phyloP scores from a whole-genome alignment of 2,888 invertebrate genomes.

The Pandemis heparana region DNA sequence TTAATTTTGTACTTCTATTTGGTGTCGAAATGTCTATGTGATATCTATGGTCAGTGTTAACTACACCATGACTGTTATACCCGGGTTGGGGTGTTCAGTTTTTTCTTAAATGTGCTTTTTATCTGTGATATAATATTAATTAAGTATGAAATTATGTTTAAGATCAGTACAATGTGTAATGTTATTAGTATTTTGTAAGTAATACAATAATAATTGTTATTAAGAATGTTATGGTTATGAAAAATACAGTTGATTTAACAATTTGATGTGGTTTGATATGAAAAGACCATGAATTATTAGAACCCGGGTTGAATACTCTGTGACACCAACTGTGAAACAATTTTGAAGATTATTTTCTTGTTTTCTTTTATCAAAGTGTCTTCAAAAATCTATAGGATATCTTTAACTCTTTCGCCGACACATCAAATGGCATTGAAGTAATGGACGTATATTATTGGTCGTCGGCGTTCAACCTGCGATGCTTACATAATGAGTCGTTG shows the following conservation, averaged over 20 bases:
- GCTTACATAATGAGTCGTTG: no score
- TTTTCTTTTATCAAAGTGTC: no score
- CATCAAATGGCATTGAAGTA: no score
- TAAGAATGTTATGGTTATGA: constrained; percentile 7
- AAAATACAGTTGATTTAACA: constrained; percentile 20
- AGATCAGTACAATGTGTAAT: constrained; percentile 33
- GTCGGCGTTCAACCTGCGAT: no score
- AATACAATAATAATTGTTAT: constrained; percentile 15
- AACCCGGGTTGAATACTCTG: no score
- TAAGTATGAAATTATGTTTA: constrained; percentile 26
- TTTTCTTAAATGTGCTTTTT: constrained; percentile 39
- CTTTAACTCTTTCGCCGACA: no score
- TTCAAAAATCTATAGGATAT: no score
- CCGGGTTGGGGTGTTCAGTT: background rate
- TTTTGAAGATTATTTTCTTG: no score
- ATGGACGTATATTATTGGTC: no score
- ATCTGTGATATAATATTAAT: constrained; percentile 42
- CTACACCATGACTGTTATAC: background rate
- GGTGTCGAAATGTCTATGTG: constrained; percentile 56
- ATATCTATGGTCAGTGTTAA: constrained; percentile 49
- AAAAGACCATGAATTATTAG: background rate
- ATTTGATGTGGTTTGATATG: background rate
- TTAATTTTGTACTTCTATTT: constrained; percentile 56
- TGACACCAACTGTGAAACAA: no score
- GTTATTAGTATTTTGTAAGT: constrained; percentile 29